A percentile compares a stretch with the other conserved stretches of the same genome.
phyloP scores from a whole-genome alignment of 2,888 invertebrate genomes.

The Noctua janthe region DNA sequence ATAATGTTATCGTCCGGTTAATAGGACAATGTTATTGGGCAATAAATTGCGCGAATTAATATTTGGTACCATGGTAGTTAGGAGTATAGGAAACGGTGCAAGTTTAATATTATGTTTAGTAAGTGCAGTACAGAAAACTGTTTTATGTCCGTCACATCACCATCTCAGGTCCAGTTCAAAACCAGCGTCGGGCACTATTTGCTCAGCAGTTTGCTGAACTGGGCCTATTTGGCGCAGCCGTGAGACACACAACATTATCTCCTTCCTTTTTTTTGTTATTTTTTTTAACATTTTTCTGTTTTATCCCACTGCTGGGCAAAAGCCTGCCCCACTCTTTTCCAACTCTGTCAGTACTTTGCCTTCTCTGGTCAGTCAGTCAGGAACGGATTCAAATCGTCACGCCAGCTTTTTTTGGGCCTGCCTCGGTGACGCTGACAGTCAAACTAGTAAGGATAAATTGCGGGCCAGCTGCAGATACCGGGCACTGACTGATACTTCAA shows the following conservation, averaged over 20 bases:
- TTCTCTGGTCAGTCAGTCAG: neutral
- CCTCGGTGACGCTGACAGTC: neutral
- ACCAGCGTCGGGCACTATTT: too few species aligned
- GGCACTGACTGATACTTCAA: too few species aligned
- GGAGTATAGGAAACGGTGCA: neutral
- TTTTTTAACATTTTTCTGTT: neutral
- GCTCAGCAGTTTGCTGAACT: too few species aligned
- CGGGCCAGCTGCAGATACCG: neutral
- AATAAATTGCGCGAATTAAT: conserved; percentile 32
- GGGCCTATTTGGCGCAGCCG: too few species aligned
- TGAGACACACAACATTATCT: too few species aligned
- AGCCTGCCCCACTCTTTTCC: neutral
- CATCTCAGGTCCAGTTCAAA: too few species aligned
- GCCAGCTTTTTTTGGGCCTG: too few species aligned
- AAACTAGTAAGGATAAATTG: neutral
- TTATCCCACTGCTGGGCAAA: neutral
- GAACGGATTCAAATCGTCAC: too few species aligned
- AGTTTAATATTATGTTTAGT: neutral
- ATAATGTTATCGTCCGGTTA: conserved; percentile 38
- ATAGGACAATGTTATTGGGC: conserved; percentile 3
- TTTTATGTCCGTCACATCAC: too few species aligned
- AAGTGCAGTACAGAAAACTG: too few species aligned
- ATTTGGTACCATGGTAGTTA: neutral
- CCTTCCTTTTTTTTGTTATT: too few species aligned
- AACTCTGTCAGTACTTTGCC: neutral